Base-by-base conservation (phyloP, 64 coral and sea anemone genomes). In the Stylophora pistillata region DNA sequence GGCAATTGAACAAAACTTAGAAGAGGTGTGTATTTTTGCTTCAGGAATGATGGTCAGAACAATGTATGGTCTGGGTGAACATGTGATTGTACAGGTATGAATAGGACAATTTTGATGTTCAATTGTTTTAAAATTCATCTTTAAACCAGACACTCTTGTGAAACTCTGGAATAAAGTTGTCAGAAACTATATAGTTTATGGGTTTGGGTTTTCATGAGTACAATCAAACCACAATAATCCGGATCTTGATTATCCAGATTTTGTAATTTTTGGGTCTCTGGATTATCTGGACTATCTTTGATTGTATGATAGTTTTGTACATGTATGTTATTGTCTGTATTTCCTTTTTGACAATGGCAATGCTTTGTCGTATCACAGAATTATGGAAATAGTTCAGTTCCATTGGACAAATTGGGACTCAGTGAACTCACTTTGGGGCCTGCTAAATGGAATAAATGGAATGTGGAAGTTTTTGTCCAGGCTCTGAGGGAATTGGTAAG, bases 31-130 rank as follows among this genome's bases (percentile, higher is more conserved):
- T 94, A 32, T 78, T 37, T 78, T 15, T 79, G 52, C 25, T 34
- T 6, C 53, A 98, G 95, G 95, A 47, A 98, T 98, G 95, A 98
- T 98, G 95, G 93, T 94, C 0, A 94, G 86, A 61, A 98, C 95
- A 74, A 86, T 89, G 53, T 88, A 55, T 76, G 95, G 87, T 20
- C 86, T 98, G 79, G 74, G 74, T 56, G 82, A 98, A 78, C 86
- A 94, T 47, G 88, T 94, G 14, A 89, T 86, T 21, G 76, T 98
- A 55, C 92, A 94, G 92, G 95, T 98, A 94, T 52, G 61, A 47
- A 47, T 47, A 7, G 7, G 37, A 4, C 37, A 47, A 4, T 47
- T 47, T 47, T 47, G 7, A 47, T 47, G 37, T 47, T 47, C n/a
- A n/a, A n/a, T n/a, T n/a, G n/a, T n/a, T n/a, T n/a, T n/a, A n/a